Conservation (phyloP, 2,113 vertebrate genomes). For the Rhadina sibilatrix region DNA sequence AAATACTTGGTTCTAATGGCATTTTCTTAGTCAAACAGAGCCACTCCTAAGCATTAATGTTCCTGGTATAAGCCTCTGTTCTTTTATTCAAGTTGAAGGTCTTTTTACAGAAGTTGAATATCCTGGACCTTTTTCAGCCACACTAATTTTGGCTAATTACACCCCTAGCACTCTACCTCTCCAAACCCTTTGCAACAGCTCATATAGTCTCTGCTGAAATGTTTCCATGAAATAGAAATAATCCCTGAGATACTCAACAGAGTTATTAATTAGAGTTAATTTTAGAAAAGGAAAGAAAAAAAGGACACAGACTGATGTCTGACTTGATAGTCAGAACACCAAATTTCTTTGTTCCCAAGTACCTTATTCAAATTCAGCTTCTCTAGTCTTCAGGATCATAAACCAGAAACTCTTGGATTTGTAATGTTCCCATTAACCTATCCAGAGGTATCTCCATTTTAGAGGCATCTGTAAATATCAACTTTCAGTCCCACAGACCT, state of each 20-base stretch:
- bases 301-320: background rate
- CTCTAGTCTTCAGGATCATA: background rate
- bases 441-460: background rate
- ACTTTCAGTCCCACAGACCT: background rate
- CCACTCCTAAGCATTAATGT: slow-evolving; percentile 41
- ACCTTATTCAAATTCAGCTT: background rate
- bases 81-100: background rate
- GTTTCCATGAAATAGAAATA: background rate
- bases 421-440: background rate
- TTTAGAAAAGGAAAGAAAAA: background rate
- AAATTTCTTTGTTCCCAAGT: background rate
- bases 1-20: slow-evolving; percentile 33
- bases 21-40: slow-evolving; percentile 54
- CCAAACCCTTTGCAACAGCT: background rate
- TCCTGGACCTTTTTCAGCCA: background rate
- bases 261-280: background rate
- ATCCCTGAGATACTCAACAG: background rate
- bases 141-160: background rate
- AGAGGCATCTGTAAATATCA: background rate
- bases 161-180: background rate
- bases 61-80: slow-evolving; percentile 13
- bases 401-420: background rate
- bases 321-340: background rate
- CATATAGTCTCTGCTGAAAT: background rate
- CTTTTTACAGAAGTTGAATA: slow-evolving; percentile 6